Percentiles rank a stretch among this genome's conserved stretches.
Evolutionary conservation across 2,113 vertebrate species (phyloP).

Genomic region (Perca schrenkii): DNA sequence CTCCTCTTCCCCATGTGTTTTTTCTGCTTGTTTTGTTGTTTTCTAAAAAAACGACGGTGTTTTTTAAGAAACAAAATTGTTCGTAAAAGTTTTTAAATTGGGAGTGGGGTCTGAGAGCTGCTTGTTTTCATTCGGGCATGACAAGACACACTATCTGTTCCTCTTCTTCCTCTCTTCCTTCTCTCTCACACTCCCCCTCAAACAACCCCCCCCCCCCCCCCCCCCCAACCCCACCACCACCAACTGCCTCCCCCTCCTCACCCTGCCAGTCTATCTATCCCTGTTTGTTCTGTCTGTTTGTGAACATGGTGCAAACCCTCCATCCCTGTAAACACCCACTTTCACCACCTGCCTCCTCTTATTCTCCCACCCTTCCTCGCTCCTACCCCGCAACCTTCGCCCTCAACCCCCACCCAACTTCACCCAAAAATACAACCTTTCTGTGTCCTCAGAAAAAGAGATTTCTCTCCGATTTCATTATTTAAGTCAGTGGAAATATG

Average conservation of each 20-base stretch:
- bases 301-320: constrained; percentile 77
- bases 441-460: constrained; percentile 86
- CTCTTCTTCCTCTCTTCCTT: neutral
- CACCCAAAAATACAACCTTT: constrained; percentile 71
- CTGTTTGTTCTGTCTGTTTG: constrained; percentile 74
- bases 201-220: neutral
- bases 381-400: neutral
- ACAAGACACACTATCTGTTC: constrained; percentile 74
- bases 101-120: constrained; percentile 70
- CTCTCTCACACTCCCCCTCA: constrained; percentile 3
- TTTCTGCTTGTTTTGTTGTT: constrained; percentile 60
- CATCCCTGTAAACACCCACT: constrained; percentile 56
- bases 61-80: constrained; percentile 55
- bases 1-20: neutral
- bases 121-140: constrained; percentile 77
- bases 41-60: constrained; percentile 64
- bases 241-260: neutral
- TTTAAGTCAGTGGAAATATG: constrained; percentile 71
- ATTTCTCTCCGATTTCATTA: constrained; percentile 83
- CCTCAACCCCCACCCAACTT: neutral
- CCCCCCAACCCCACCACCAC: too few species aligned
- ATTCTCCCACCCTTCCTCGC: neutral
- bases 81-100: constrained; percentile 53
- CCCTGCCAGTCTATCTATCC: constrained; percentile 51
- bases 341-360: constrained; percentile 19